phyloP scores from a whole-genome alignment of 92 coral and sea anemone genomes.

The Epizoanthus scotinus region DNA sequence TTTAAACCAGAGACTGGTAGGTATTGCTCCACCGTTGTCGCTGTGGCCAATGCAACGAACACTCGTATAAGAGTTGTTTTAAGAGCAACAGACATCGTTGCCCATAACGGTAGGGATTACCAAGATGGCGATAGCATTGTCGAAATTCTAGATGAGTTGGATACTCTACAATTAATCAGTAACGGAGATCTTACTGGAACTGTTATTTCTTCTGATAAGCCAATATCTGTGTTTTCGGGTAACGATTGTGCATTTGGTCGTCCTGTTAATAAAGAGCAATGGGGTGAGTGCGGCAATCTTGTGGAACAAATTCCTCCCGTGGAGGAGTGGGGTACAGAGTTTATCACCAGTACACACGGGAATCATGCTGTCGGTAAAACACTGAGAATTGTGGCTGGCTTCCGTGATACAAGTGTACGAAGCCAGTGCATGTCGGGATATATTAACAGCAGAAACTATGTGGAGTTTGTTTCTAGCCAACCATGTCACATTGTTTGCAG shows the following conservation, averaged over 20 bases:
- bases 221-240: slow-evolving; percentile 80
- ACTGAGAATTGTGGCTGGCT: slow-evolving; percentile 50
- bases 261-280: background rate
- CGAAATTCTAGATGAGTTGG: slow-evolving; percentile 42
- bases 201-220: slow-evolving; percentile 61
- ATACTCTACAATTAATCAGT: slow-evolving; percentile 57
- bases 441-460: slow-evolving; percentile 35
- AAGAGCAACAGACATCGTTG: slow-evolving; percentile 18
- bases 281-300: slow-evolving; percentile 60
- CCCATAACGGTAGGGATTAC: slow-evolving; percentile 32
- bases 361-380: slow-evolving; percentile 68
- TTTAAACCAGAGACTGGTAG: slow-evolving; percentile 23
- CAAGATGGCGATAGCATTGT: slow-evolving; percentile 48
- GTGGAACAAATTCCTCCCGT: slow-evolving; percentile 73
- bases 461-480: slow-evolving; percentile 44
- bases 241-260: slow-evolving; percentile 77
- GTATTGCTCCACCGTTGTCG: background rate
- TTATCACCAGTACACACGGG: slow-evolving; percentile 64
- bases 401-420: slow-evolving; percentile 18
- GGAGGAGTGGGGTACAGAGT: slow-evolving; percentile 66
- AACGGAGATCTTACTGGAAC: slow-evolving; percentile 72
- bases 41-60: slow-evolving; percentile 17
- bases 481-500: slow-evolving; percentile 57
- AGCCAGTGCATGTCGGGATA: slow-evolving; percentile 50
- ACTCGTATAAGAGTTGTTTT: background rate